phyloP scores from a whole-genome alignment of 2,888 invertebrate species.

The Caenorhabditis angaria region DNA sequence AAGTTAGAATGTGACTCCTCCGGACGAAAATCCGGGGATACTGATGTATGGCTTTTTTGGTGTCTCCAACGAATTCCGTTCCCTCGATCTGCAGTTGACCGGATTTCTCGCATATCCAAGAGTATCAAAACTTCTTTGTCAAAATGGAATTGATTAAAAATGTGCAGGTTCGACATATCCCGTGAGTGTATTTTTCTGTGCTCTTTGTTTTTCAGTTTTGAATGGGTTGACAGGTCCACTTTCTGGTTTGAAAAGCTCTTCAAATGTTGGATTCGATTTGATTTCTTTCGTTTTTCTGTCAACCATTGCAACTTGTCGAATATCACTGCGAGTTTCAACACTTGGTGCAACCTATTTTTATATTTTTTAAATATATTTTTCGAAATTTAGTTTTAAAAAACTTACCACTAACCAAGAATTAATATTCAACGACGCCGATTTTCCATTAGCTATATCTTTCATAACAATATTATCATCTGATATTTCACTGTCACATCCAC shows the following conservation, averaged over 20 bases:
- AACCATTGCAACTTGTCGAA: conserved; percentile 74
- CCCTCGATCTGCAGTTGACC: conserved; percentile 80
- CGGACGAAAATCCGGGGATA: too few species aligned
- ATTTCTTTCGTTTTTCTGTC: conserved; percentile 86
- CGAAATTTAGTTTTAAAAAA: neutral
- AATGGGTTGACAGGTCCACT: conserved; percentile 92
- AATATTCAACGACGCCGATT: neutral
- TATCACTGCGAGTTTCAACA: conserved; percentile 46
- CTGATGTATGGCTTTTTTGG: conserved; percentile 63
- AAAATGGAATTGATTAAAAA: conserved; percentile 84
- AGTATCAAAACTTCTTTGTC: conserved; percentile 68
- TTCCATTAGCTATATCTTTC: conserved; percentile 14
- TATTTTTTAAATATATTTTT: neutral
- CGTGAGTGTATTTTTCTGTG: conserved; percentile 88
- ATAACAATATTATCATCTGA: conserved; percentile 35
- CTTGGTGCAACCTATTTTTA: conserved; percentile 58
- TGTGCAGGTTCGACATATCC: conserved; percentile 95
- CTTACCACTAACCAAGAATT: conserved; percentile 15
- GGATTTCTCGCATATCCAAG: conserved; percentile 89
- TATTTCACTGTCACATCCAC: conserved; percentile 41
- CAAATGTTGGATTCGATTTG: conserved; percentile 89
- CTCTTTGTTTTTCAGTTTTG: conserved; percentile 87
- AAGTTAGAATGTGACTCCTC: conserved; percentile 84
- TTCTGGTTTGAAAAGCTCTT: conserved; percentile 88
- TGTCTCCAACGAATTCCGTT: conserved; percentile 64